Evolutionary conservation across 2,888 invertebrate species (phyloP), one percentile per base, ranked within the genome.

Genomic region (Phymatocera aterrima): DNA sequence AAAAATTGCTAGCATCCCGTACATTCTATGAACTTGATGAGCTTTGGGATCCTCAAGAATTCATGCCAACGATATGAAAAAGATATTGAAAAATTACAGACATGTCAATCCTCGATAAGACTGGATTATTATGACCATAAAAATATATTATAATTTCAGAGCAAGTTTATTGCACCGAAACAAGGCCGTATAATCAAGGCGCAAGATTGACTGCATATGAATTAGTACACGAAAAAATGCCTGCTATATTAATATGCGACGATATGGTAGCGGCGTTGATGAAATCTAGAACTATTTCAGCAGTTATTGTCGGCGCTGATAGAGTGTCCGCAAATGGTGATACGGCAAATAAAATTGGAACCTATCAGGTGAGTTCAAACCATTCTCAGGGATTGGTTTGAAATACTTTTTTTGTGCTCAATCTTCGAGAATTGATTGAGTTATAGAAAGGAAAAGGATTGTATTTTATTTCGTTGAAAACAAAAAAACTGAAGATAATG

Each of bases 281-380:
- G 96, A 94, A 95, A 83, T 93, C 94, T 15, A 94, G 95, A 87
- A 94, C 94, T 82, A 95, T 99, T 79, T 94, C 95, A 46, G 98
- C 98, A 0, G 97, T 99, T 6, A 95, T 99, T n/a, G 98, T 99
- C 24, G 99, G 99, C 21, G 99, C 99, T 68, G 99, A 99, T 90
- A 93, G 99, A 89, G 97, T 96, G 87, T 97, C 97, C 15, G 95
- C 95, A 1, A 99, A 99, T 91, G 99, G 99, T 0, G 99, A 99
- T 90, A 99, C 99, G 0, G 99, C 99, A 0, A 99, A 99, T 90
- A 99, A 99, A 93, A 98, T 99, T 88, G 99, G 98, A 85, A 98
- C 98, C 15, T 98, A 97, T 90, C 97, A 98, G 93, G 93, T 93
- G 86, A 77, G 78, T 10, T 37, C 21, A 4, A 12, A n/a, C 1